Base-by-base conservation (phyloP, 2,888 invertebrate species). In the Auanema sp. region DNA sequence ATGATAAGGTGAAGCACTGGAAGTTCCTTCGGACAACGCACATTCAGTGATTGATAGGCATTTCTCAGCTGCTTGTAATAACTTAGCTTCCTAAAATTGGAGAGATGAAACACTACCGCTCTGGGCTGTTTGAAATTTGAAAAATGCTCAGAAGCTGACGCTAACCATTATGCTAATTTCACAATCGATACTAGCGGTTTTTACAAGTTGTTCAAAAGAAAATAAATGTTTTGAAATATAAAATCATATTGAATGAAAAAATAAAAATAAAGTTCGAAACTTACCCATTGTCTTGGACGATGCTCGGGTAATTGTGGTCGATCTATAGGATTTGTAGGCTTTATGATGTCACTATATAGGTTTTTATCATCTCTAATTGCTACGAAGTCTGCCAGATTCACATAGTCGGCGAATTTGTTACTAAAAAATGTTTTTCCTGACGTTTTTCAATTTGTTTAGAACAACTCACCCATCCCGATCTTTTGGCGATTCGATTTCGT, bases 331-430 rank as follows among this genome's bases (percentile, higher is more conserved):
- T 58, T 44, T 18, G 52, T 52, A 40, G 55, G 24, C 40, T 78
- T 77, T 50, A 77, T 69, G 33, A 79, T 78, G 54, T 77, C 77
- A 23, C 72, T 67, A 64, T 79, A 79, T 42, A 75, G 63, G 16
- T 72, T 69, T n/a, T 68, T 66, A 25, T 71, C 74, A 52, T 79
- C 79, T 61, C 73, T 71, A 47, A 79, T 74, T 24, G 72, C 68
- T 18, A 75, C 75, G 57, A 78, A 79, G 44, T 79, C 79, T 10
- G 74, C 60, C 16, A 79, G 69, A 64, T 79, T 79, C 54, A 79
- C 79, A 53, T 79, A 79, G 51, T 79, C 79, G 8, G 71, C 76
- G 52, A 56, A 58, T 33, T 65, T 16, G 1, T 44, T 40, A 44
- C 56, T 47, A 49, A 57, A 57, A 52, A 16, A 44, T 57, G 16